Evolutionary conservation across 2,113 vertebrate genomes (phyloP).

Genomic region (Romanogobio albipinnatus): DNA sequence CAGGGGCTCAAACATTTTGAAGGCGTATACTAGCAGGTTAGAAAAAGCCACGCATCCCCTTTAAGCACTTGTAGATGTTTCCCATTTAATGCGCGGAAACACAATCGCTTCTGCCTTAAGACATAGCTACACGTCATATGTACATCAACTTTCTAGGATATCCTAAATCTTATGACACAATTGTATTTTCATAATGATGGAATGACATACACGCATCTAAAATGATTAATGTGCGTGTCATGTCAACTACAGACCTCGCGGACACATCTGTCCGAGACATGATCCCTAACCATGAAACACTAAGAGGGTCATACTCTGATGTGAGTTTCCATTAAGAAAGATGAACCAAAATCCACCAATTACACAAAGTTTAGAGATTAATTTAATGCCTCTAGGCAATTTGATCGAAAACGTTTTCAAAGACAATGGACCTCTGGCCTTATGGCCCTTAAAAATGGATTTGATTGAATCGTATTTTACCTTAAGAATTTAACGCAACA

Average conservation of each 20-base stretch:
- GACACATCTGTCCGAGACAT: constrained; percentile 32
- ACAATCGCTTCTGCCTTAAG: constrained; percentile 1
- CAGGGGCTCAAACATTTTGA: neutral
- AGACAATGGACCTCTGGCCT: constrained; percentile 69
- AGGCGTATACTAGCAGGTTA: neutral
- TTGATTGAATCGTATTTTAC: constrained; percentile 67
- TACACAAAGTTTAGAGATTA: neutral
- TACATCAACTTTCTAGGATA: constrained; percentile 37
- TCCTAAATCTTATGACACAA: constrained; percentile 46
- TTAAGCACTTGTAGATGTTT: constrained; percentile 6
- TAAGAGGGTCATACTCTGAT: constrained; percentile 28
- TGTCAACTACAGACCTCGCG: constrained; percentile 44
- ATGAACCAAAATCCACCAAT: neutral
- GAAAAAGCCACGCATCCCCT: neutral
- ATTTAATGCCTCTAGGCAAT: constrained; percentile 60
- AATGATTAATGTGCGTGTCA: constrained; percentile 60
- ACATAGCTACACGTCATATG: neutral
- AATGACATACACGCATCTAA: constrained; percentile 37
- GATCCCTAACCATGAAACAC: constrained; percentile 54
- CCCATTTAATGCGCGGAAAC: constrained; percentile 36
- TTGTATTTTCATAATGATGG: constrained; percentile 47
- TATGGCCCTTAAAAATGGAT: constrained; percentile 68
- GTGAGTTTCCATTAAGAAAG: neutral
- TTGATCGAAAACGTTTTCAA: constrained; percentile 67
- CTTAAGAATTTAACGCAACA: neutral